Conservation (phyloP, 2,888 invertebrate species). For the Melanostoma mellinum region DNA sequence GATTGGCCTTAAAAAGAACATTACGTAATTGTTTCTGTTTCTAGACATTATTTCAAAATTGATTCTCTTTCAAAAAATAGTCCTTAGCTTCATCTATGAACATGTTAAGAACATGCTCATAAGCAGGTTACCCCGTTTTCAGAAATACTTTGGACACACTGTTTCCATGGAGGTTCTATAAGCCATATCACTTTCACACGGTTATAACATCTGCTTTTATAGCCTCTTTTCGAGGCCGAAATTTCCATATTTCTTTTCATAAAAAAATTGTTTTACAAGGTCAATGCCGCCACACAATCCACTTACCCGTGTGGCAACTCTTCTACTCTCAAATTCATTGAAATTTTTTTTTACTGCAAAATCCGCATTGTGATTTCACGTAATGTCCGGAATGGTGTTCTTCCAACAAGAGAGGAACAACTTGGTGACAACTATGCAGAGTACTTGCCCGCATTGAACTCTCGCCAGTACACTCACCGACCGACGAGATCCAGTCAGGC, state of each 20-base stretch:
- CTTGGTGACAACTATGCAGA: slow-evolving; percentile 44
- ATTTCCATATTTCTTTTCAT: slow-evolving; percentile 17
- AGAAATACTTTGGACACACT: no score
- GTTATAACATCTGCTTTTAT: not conserved
- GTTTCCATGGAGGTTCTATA: no score
- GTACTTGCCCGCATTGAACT: slow-evolving; percentile 29
- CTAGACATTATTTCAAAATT: no score
- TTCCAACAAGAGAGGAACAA: not conserved
- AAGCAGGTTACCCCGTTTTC: no score
- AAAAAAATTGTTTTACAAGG: slow-evolving; percentile 36
- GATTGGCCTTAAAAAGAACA: no score
- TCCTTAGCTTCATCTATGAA: no score
- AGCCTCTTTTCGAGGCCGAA: not conserved
- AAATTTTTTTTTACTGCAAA: slow-evolving; percentile 22
- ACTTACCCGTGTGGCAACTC: not conserved
- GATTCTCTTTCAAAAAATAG: no score
- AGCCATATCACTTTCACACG: not conserved
- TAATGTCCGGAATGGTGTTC: slow-evolving; percentile 26
- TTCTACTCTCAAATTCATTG: no score
- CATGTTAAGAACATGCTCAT: no score
- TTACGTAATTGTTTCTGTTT: no score
- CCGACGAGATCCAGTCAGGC: no score
- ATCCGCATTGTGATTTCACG: slow-evolving; percentile 29
- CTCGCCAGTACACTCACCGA: not conserved
- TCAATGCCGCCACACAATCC: slow-evolving; percentile 34